These are phyloP conservation scores for Danaus chrysippus DNA, from an alignment of 2,888 invertebrate species.

Conservation along the genomic window DNA sequence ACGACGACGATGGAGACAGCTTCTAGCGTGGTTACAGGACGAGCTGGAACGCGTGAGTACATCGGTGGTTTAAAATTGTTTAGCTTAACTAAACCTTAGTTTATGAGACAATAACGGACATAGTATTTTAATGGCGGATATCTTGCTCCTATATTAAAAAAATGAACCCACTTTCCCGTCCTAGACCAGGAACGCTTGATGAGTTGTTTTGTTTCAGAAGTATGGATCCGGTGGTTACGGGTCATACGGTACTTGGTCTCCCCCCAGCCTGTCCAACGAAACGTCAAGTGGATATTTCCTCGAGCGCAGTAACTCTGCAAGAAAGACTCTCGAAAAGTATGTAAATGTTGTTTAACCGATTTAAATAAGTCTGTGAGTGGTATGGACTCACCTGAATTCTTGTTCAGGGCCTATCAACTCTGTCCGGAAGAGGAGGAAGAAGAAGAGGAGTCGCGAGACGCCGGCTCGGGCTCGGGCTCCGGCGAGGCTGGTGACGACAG, in stretches of 20 bases:
- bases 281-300: slow-evolving; percentile 96
- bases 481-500: slow-evolving; percentile 45
- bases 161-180: not conserved
- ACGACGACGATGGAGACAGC: slow-evolving; percentile 91
- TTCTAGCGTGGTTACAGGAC: slow-evolving; percentile 96
- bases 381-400: slow-evolving; percentile 22
- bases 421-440: slow-evolving; percentile 75
- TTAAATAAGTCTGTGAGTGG: not conserved
- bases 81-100: no score
- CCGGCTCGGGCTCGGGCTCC: slow-evolving; percentile 50
- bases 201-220: slow-evolving; percentile 56
- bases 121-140: no score
- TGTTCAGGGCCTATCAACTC: slow-evolving; percentile 65
- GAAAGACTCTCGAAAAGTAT: slow-evolving; percentile 86
- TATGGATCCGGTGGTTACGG: slow-evolving; percentile 81
- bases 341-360: slow-evolving; percentile 20
- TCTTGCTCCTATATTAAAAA: no score
- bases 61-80: no score
- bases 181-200: not conserved
- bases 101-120: no score
- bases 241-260: slow-evolving; percentile 95
- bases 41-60: slow-evolving; percentile 87
- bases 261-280: slow-evolving; percentile 96
- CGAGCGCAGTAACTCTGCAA: slow-evolving; percentile 95
- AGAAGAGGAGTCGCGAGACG: slow-evolving; percentile 60